phyloP scores from a whole-genome alignment of 2,888 invertebrate species.

The Netelia fuscicornis region DNA sequence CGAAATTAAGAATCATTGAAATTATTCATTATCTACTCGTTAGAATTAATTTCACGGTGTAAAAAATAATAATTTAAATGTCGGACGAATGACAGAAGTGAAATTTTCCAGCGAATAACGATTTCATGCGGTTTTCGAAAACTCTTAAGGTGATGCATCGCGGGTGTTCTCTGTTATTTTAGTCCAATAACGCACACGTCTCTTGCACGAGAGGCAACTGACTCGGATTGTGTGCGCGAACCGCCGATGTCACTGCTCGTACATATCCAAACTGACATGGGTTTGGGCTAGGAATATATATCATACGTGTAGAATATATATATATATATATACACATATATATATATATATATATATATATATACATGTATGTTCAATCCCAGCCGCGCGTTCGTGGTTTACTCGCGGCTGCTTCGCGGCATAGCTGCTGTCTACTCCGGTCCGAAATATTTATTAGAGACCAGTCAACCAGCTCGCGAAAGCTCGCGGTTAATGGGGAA shows the following conservation, averaged over 20 bases:
- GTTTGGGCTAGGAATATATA: not conserved
- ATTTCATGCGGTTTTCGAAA: too few relatives aligned
- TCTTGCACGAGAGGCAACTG: not conserved
- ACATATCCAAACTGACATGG: too few relatives aligned
- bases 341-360: not conserved
- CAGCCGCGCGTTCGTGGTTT: slow-evolving; percentile 45
- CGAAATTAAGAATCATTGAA: too few relatives aligned
- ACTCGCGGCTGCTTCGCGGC: slow-evolving; percentile 61
- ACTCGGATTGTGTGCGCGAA: not conserved
- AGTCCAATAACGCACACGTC: too few relatives aligned
- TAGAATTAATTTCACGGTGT: too few relatives aligned
- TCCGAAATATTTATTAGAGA: slow-evolving; percentile 67
- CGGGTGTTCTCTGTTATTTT: too few relatives aligned
- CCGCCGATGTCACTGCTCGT: slow-evolving; percentile 2
- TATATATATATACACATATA: too few relatives aligned
- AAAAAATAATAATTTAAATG: too few relatives aligned
- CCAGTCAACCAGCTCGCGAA: slow-evolving; percentile 47
- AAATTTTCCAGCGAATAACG: too few relatives aligned
- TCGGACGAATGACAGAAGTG: too few relatives aligned
- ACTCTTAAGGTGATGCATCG: too few relatives aligned
- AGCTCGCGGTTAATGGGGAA: slow-evolving; percentile 58
- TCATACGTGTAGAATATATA: slow-evolving; percentile 1
- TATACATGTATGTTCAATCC: slow-evolving; percentile 20
- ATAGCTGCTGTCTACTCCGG: slow-evolving; percentile 53
- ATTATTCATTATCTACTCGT: too few relatives aligned